phyloP scores from a whole-genome alignment of 2,113 vertebrate species.

The Tonatia bakeri region DNA sequence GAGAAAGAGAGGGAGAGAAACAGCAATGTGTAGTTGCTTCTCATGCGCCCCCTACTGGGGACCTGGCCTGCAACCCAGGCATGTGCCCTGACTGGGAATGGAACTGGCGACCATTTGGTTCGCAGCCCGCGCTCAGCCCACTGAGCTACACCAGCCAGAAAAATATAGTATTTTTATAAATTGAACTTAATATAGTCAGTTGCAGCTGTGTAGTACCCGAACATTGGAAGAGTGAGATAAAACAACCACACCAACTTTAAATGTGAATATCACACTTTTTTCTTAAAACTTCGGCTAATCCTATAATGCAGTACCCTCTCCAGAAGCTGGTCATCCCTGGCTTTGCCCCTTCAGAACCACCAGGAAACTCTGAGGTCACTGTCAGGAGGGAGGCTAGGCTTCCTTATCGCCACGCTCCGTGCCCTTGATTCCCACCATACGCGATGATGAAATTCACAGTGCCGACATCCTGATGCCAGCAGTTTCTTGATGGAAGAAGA shows the following conservation, averaged over 20 bases:
- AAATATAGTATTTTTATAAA: conserved; percentile 36
- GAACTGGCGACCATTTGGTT: too few species aligned
- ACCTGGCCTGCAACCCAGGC: too few species aligned
- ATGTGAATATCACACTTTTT: conserved; percentile 5
- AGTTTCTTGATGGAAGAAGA: not conserved
- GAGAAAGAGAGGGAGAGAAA: too few species aligned
- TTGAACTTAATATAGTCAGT: conserved; percentile 13
- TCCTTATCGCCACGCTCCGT: not conserved
- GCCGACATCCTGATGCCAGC: too few species aligned
- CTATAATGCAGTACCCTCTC: not conserved
- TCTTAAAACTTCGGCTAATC: not conserved
- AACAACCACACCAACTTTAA: conserved; percentile 41
- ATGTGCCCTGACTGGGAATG: too few species aligned
- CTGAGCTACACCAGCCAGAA: too few species aligned
- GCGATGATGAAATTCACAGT: not conserved
- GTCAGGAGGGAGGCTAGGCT: not conserved
- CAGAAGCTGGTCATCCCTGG: not conserved
- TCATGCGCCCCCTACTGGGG: too few species aligned
- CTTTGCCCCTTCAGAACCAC: not conserved
- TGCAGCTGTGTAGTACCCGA: not conserved
- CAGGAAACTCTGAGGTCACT: not conserved
- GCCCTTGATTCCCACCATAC: not conserved
- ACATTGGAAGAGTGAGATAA: conserved; percentile 26
- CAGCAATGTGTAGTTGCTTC: too few species aligned
- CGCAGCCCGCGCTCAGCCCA: too few species aligned